Conservation (phyloP, 2,113 vertebrate species). For the Elephantulus edwardii region DNA sequence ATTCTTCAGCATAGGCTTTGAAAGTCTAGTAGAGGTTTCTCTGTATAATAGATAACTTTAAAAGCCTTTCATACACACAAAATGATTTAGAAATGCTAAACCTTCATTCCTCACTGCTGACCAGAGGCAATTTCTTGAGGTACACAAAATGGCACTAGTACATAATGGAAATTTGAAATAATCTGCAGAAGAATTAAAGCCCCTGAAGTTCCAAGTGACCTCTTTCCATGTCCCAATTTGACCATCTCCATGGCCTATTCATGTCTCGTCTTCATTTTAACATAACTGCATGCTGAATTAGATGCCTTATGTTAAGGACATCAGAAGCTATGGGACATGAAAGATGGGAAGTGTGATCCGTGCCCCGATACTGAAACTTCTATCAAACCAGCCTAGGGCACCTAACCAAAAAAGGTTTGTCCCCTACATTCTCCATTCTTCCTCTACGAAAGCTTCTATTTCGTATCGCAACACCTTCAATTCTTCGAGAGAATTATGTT, state of each 20-base stretch:
- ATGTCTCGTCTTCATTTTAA: not conserved
- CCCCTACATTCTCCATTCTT: not conserved
- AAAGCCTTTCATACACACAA: slow-evolving; percentile 31
- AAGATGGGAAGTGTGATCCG: not conserved
- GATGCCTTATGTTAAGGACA: too few species aligned
- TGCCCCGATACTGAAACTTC: not conserved
- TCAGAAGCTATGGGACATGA: not conserved
- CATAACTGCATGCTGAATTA: not conserved
- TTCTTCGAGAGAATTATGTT: not conserved
- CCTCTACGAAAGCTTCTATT: not conserved
- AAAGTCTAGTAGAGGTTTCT: slow-evolving; percentile 43
- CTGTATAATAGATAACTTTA: slow-evolving; percentile 30
- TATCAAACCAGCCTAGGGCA: not conserved
- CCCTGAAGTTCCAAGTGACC: not conserved
- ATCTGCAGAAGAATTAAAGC: not conserved
- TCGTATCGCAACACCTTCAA: not conserved
- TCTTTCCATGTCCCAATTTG: not conserved
- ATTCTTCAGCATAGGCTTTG: slow-evolving; percentile 48
- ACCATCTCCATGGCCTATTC: not conserved
- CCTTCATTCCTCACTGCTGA: slow-evolving; percentile 14
- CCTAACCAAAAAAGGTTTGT: not conserved
- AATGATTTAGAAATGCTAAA: slow-evolving; percentile 11
- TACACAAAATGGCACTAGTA: not conserved
- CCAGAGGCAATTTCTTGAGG: slow-evolving; percentile 11
- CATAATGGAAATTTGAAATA: slow-evolving; percentile 13